Evolutionary conservation across 2,888 invertebrate genomes (phyloP), one percentile per base, ranked within the genome.

Genomic region (Eupithecia abbreviata): DNA sequence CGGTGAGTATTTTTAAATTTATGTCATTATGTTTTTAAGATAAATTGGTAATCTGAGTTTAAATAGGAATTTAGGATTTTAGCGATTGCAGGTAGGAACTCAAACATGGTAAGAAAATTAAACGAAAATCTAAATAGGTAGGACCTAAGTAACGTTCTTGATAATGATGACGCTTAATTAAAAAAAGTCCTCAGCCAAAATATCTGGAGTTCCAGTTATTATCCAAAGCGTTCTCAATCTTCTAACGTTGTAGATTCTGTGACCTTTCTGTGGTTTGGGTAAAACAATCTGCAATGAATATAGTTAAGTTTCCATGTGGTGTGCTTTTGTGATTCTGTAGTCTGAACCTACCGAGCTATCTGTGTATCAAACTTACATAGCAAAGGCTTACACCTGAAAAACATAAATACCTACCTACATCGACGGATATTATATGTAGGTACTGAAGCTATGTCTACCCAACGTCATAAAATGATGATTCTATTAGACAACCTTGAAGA

Each of bases 1-100:
- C 90, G 92, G 94, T 94, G 86, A 92, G 93, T 91, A 87, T 89
- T 88, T 90, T 90, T 88, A 85, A 71, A 30, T 45, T 72, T 9
- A 30, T 30, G 30, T 30, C 30, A 30, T 30, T 30, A 30, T 72
- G 62, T 62, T 15, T 69, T 47, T 47, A 12, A 43, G 42, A 9
- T 67, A 9, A 3, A 15, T 10, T 62, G 41, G 6, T 18, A 58
- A 58, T 18, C 18, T 42, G 41, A 42, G 1, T 15, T 65, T 41
- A 15, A 45, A 10, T 42, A 45, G 0, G 9, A n/a, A 41, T 43
- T 67, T 0, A 45, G 5, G 4, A 45, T 68, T 42, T 30, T 62
- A 2, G 30, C 62, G 12, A 10, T 30, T 18, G 62, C 30, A 30
- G 62, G 62, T 62, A 62, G 62, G 18, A 18, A 58, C 7, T 30